Evolutionary conservation across 2,888 invertebrate genomes (phyloP).

Genomic region (Drosophila quinaria): DNA sequence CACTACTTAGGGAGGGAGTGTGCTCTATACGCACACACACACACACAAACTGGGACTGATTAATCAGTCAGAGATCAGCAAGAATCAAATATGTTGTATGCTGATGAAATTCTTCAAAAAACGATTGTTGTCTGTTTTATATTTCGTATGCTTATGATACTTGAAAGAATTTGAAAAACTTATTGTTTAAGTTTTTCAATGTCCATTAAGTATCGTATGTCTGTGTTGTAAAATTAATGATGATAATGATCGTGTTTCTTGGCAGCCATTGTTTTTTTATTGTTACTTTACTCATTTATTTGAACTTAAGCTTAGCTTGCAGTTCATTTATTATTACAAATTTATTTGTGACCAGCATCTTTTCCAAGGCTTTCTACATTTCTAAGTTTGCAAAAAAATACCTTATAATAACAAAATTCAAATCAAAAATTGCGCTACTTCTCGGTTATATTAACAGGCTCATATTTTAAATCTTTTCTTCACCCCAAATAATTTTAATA

Average conservation of each 20-base stretch:
- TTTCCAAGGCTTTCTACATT: no score
- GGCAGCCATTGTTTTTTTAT: not conserved
- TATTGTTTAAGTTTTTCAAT: not conserved
- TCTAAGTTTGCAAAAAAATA: no score
- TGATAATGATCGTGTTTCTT: not conserved
- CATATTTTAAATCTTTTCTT: no score
- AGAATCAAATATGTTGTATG: conserved; percentile 8
- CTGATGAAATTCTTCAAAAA: conserved; percentile 21
- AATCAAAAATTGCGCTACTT: no score
- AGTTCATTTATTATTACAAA: no score
- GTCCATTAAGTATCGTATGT: not conserved
- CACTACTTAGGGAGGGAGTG: conserved; percentile 35
- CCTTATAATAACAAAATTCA: no score
- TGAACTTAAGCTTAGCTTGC: not conserved
- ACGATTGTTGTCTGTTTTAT: not conserved
- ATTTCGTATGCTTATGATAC: not conserved
- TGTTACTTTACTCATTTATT: not conserved
- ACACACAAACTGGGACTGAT: conserved; percentile 3
- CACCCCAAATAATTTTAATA: no score
- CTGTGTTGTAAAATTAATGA: not conserved
- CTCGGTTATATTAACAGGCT: no score
- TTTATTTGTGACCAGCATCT: no score
- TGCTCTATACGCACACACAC: conserved; percentile 12
- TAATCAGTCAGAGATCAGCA: conserved; percentile 44
- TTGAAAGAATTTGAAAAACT: not conserved